phyloP scores from a whole-genome alignment of 2,113 vertebrate species.

The Cryptotis parvus region DNA sequence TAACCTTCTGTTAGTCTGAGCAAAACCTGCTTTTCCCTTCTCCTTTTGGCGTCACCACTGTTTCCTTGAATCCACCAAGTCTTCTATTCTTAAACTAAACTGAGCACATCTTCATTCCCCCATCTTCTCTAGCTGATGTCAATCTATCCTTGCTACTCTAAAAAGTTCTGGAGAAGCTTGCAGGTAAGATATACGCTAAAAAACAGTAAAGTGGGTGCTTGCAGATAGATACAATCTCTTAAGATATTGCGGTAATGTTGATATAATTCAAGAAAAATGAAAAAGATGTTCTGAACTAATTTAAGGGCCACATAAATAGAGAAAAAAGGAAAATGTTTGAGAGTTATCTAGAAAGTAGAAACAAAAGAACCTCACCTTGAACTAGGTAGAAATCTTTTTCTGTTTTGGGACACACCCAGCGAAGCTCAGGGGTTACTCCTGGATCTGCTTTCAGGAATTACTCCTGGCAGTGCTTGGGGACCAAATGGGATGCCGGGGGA shows the following conservation, averaged over 20 bases:
- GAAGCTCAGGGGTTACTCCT: too few relatives aligned
- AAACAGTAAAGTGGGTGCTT: background rate
- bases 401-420: too few relatives aligned
- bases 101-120: background rate
- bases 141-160: background rate
- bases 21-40: background rate
- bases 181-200: background rate
- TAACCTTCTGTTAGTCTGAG: background rate
- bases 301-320: background rate
- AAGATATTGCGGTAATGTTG: background rate
- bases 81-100: background rate
- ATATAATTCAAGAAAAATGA: slow-evolving; percentile 4
- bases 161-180: background rate
- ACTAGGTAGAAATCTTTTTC: background rate
- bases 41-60: background rate
- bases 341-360: slow-evolving; percentile 14
- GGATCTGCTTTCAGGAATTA: too few relatives aligned
- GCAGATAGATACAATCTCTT: background rate
- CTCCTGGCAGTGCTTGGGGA: too few relatives aligned
- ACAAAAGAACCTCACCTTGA: background rate
- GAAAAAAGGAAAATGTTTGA: background rate
- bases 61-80: background rate
- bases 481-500: too few relatives aligned
- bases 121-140: background rate
- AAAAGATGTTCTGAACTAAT: background rate